Percentiles rank a stretch among this genome's conserved stretches.
Conservation (phyloP, 2,113 vertebrate species). For the Jacana jacana region DNA sequence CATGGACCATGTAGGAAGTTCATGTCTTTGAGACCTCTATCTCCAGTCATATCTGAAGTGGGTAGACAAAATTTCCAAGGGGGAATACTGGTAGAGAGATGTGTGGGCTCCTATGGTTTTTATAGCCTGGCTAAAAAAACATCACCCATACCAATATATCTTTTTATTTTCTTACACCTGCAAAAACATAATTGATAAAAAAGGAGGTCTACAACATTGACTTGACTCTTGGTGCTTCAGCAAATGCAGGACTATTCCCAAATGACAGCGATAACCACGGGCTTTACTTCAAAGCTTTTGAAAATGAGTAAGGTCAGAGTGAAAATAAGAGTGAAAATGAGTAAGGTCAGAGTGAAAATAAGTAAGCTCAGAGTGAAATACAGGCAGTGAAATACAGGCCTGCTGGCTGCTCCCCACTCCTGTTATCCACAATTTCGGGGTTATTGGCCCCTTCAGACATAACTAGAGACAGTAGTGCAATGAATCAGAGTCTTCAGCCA, state of each 20-base stretch:
- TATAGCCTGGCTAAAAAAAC: neutral
- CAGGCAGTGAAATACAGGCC: neutral
- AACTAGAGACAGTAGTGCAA: neutral
- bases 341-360: neutral
- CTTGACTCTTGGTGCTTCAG: neutral
- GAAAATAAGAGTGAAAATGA: neutral
- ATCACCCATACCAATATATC: neutral
- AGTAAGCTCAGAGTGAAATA: neutral
- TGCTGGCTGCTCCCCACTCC: neutral
- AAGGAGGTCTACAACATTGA: neutral
- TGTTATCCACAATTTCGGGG: neutral
- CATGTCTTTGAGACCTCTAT: neutral
- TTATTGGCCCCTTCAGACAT: neutral
- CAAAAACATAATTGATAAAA: neutral
- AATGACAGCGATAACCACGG: neutral
- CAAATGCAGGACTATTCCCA: neutral
- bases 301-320: neutral
- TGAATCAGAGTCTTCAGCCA: neutral
- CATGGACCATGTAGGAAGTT: rapidly evolving
- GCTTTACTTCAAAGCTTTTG: neutral
- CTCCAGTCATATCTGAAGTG: neutral
- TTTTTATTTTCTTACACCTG: neutral
- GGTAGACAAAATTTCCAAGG: neutral
- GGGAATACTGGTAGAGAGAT: neutral
- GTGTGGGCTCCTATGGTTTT: neutral